Evolutionary conservation across 2,888 invertebrate genomes (phyloP), one percentile per base, ranked within the genome.

Genomic region (Diabrotica balteata): DNA sequence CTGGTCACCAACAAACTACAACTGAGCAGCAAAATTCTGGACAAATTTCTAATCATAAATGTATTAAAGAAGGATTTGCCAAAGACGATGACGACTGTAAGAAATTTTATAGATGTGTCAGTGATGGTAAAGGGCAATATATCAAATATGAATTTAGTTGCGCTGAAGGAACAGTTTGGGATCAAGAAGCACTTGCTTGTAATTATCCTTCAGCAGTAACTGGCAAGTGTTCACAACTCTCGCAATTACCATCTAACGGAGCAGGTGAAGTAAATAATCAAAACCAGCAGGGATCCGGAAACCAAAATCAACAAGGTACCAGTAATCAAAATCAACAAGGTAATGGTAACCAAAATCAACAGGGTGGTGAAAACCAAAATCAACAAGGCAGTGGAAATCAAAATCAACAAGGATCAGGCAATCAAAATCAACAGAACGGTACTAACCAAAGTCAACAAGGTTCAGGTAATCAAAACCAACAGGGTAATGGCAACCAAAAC

Each of bases 141-240:
- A 89, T 84, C 57, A 90, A 88, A 82, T 90, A 91, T 79, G 90
- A 92, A 69, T 94, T 92, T 81, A 85, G 85, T 11, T 94, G 94
- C 81, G 91, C 89, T 2, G 88, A 90, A 66, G 93, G 93, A 59
- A 94, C 93, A 7, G 90, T 91, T 49, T 94, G 93, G 93, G 92
- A 93, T 83, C 87, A 88, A 66, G 84, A 85, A 61, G 83, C 89
- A 66, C 85, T 88, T 78, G 87, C 90, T 59, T 94, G 94, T 81
- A 93, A 94, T 82, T 89, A 93, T 81, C 87, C 88, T 49, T 89
- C 89, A 86, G 87, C 88, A 66, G 88, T 88, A 46, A 68, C 52
- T 22, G 79, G 79, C 32, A 78, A 72, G 72, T 80, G 80, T 9
- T 72, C 58, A n/a, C 49, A 45, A 22, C 62, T 76, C 22, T 2